Evolutionary conservation across 2,888 invertebrate genomes (phyloP), one percentile per base, ranked within the genome.

Genomic region (Sphaerolaimus hirsutus): DNA sequence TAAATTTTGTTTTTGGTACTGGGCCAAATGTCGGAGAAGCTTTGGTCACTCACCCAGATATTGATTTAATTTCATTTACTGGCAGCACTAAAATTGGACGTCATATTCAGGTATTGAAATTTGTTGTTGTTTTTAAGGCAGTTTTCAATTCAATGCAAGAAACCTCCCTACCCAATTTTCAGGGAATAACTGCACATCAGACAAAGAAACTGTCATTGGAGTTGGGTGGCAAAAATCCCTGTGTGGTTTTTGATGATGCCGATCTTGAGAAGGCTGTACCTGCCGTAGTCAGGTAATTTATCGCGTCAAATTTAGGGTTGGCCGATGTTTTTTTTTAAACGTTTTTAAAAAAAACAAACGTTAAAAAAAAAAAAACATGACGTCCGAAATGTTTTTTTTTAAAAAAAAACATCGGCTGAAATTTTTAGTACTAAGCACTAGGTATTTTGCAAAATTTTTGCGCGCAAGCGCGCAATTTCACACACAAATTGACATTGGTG

Each of bases 201-300:
- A 61, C 63, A 52, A 72, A 72, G 55, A 72, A 71, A 56, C 57
- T 72, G 1, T 72, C 71, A 2, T 57, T 73, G 17, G 72, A 72
- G 64, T 64, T 72, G 58, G 72, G 72, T 26, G 72, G 72, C 1
- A 73, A 72, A 56, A 73, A 73, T 58, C 65, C 71, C 1, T 70
- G 66, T 7, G 62, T 73, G 12, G 64, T 73, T 5, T 72, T 70
- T 53, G 60, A 59, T 35, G 69, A 71, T 55, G 65, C 65, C n/a
- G 64, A 71, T 51, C 51, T 71, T 19, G 64, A 65, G 1, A 63
- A 65, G 49, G 68, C 67, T 52, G 50, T 71, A 14, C 55, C 61
- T 2, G 58, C 61, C 7, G 61, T 66, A 41, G 57, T 66, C 19
- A 58, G 61, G 63, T 66, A 10, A 24, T 7, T 41, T 41, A 7